A percentile compares a stretch with the other conserved stretches of the same genome.
These are phyloP conservation scores for Catharus minimus DNA, from an alignment of 2,113 vertebrate species.

Conservation along the genomic window DNA sequence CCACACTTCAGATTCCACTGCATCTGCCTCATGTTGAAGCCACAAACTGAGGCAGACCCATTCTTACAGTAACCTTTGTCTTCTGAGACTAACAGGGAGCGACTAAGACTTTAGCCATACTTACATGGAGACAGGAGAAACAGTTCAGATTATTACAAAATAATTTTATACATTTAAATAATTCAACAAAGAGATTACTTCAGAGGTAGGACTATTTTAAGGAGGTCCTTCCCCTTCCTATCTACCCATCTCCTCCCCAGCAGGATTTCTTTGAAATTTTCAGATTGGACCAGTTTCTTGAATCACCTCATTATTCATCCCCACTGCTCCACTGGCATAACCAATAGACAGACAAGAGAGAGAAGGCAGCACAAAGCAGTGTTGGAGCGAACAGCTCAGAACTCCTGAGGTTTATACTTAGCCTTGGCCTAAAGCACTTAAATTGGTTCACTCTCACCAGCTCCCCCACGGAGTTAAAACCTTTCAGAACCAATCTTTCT, in stretches of 20 bases:
- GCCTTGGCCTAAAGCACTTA: background rate
- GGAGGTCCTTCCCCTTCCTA: background rate
- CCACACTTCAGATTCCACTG: background rate
- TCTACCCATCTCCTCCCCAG: background rate
- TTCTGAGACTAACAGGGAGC: background rate
- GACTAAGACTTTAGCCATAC: background rate
- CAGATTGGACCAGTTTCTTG: background rate
- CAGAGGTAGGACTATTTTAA: background rate
- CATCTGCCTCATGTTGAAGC: background rate
- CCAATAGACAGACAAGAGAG: background rate
- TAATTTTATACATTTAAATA: background rate
- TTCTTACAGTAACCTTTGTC: background rate
- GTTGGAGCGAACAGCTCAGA: background rate
- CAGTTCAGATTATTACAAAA: background rate
- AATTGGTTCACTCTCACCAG: background rate
- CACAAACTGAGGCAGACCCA: background rate
- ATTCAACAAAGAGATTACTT: background rate
- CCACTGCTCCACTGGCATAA: background rate
- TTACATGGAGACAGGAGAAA: background rate
- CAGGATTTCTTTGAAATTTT: background rate
- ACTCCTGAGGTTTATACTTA: background rate
- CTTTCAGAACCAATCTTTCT: background rate
- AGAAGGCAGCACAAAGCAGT: background rate
- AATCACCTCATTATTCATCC: background rate
- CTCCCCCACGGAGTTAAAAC: background rate